Base-by-base conservation (phyloP, 2,797 vertebrate species). In the Bryconaethiops microstoma region DNA sequence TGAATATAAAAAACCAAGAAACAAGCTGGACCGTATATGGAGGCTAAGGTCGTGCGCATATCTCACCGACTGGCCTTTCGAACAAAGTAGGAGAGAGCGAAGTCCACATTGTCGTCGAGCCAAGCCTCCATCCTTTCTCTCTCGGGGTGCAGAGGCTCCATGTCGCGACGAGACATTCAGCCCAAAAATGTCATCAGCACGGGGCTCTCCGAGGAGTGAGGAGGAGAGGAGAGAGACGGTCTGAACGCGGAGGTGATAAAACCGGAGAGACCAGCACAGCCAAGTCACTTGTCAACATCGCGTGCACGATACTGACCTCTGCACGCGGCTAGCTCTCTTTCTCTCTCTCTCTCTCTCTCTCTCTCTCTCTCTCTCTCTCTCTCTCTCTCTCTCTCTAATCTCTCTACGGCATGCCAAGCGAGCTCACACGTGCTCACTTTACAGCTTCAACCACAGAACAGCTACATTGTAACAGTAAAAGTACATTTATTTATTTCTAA, bases 31-130 rank as follows among this genome's bases (percentile, higher is more conserved):
- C 29, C 9, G 45, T 48, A 76, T 39, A 16, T 50, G 52, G 10
- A 52, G n/a, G 12, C 45, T 14, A 7, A 7, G 21, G 21, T n/a
- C 7, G 7, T 39, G 19, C 29, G 21, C 23, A 35, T 1, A 45
- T 78, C 93, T 95, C 94, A 99, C 97, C 97, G 96, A 50, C 94
- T 95, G 10, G 96, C 97, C 92, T 98, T 99, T 83, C 95, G 91
- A 57, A 96, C 91, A 87, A 99, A 98, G 95, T 99, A 98, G 52
- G 96, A 96, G 91, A 89, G 95, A 64, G 95, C 88, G 63, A 98
- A 98, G 88, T 97, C 96, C 88, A 90, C 29, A 93, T 98, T 95
- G 80, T 99, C 97, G 86, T 99, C 97, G 92, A 99, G 94, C 97
- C 97, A 98, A 86, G 96, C 96, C 95, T 98, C 97, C 89, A 96